Conservation (phyloP, 2,797 vertebrate genomes). For the Vireo griseus region DNA sequence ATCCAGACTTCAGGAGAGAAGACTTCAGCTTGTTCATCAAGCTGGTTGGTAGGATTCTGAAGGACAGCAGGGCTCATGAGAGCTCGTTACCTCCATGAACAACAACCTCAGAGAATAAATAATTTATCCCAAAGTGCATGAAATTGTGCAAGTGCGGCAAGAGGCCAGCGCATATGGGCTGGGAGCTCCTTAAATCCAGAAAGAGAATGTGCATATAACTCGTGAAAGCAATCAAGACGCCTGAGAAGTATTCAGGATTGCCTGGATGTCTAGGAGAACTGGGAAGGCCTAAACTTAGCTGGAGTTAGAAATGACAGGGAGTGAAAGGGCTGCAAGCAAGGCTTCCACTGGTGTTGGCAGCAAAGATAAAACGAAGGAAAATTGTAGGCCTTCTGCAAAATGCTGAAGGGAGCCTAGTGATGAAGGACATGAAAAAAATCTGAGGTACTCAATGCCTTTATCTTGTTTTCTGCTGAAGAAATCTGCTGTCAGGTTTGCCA, state of each 20-base stretch:
- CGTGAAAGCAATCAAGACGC: not conserved
- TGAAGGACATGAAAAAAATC: not conserved
- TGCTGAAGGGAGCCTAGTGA: not conserved
- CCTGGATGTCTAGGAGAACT: not conserved
- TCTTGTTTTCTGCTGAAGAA: not conserved
- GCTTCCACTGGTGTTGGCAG: not conserved
- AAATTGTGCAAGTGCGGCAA: not conserved
- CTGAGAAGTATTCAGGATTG: not conserved
- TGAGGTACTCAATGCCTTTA: not conserved
- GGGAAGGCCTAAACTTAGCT: not conserved
- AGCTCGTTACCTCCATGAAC: not conserved
- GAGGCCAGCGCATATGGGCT: rapidly evolving
- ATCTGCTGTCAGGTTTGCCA: not conserved
- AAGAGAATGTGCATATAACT: not conserved
- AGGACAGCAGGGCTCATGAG: not conserved
- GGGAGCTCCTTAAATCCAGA: not conserved
- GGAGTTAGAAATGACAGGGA: not conserved
- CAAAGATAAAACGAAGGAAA: not conserved
- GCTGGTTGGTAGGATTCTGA: not conserved
- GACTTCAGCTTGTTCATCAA: not conserved
- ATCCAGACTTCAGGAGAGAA: not conserved
- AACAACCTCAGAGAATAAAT: not conserved
- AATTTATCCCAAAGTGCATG: not conserved
- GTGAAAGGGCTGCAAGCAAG: not conserved
- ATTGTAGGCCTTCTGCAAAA: not conserved